A percentile compares a stretch with the other conserved stretches of the same genome.
phyloP scores from a whole-genome alignment of 2,113 vertebrate species.

The Gorsachius goisagi region DNA sequence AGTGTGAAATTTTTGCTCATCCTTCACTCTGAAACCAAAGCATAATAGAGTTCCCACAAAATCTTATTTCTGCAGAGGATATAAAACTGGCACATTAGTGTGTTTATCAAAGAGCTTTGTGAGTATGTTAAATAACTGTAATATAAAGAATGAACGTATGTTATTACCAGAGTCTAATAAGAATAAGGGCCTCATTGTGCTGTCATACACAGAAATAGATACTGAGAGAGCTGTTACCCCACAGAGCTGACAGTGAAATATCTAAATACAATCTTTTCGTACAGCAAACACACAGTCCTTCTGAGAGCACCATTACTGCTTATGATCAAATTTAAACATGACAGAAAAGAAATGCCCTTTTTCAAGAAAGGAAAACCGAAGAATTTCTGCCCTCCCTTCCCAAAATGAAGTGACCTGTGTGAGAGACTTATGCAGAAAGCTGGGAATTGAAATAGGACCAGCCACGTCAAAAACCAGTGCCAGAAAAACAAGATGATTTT shows the following conservation, averaged over 20 bases:
- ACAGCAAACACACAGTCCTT: not conserved
- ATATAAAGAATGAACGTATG: not conserved
- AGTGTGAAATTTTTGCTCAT: conserved; percentile 25
- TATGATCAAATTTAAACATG: not conserved
- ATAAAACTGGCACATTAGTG: not conserved
- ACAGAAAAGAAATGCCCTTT: not conserved
- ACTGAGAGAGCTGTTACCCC: not conserved
- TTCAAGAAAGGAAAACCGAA: not conserved
- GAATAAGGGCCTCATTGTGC: not conserved
- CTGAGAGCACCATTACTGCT: not conserved
- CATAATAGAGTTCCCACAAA: not conserved
- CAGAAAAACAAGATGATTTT: not conserved
- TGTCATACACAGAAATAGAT: not conserved
- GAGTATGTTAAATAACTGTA: not conserved
- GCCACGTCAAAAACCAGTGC: not conserved
- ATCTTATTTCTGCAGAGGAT: conserved; percentile 12
- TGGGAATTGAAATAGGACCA: not conserved
- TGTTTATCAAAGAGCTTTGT: not conserved
- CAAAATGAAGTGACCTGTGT: not conserved
- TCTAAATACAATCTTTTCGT: not conserved
- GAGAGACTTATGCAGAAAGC: not conserved
- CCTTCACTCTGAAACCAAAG: conserved; percentile 3
- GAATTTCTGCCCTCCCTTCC: not conserved
- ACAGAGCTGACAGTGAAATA: not conserved
- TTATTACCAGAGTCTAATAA: not conserved